Evolutionary conservation across 2,113 vertebrate species (phyloP).

Genomic region (Thamnophis sirtalis): DNA sequence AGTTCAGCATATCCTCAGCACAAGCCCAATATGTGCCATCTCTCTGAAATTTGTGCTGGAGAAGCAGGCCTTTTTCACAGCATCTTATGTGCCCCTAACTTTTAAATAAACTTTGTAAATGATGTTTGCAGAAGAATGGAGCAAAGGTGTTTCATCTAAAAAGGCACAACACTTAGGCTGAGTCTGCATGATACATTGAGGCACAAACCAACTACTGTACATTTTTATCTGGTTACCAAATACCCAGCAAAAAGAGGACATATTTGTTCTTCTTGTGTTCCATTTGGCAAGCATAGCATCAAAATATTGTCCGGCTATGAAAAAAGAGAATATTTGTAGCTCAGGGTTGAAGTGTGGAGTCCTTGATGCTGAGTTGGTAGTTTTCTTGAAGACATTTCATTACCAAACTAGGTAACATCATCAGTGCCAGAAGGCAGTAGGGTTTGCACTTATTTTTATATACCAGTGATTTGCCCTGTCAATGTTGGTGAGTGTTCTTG

Average conservation of each 20-base stretch:
- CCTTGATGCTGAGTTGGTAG: neutral
- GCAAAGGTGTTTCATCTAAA: neutral
- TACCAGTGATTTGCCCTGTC: neutral
- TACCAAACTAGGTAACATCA: neutral
- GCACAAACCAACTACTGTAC: neutral
- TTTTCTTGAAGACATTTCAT: neutral
- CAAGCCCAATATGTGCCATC: neutral
- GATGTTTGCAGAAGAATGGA: neutral
- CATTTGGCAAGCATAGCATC: neutral
- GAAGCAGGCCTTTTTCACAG: neutral
- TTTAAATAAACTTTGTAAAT: neutral
- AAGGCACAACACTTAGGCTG: neutral
- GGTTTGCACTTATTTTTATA: neutral
- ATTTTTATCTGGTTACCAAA: neutral
- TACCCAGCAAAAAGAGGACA: neutral
- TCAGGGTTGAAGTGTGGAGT: neutral
- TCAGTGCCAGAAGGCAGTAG: neutral
- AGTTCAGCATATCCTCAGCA: neutral
- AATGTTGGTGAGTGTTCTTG: neutral
- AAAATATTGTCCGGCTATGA: neutral
- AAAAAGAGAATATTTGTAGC: neutral
- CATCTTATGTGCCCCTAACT: neutral
- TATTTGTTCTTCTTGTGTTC: neutral
- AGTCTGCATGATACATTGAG: neutral
- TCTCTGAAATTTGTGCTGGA: neutral